These are phyloP conservation scores for Nemurella pictetii DNA, from an alignment of 2,888 invertebrate genomes.

Conservation along the genomic window DNA sequence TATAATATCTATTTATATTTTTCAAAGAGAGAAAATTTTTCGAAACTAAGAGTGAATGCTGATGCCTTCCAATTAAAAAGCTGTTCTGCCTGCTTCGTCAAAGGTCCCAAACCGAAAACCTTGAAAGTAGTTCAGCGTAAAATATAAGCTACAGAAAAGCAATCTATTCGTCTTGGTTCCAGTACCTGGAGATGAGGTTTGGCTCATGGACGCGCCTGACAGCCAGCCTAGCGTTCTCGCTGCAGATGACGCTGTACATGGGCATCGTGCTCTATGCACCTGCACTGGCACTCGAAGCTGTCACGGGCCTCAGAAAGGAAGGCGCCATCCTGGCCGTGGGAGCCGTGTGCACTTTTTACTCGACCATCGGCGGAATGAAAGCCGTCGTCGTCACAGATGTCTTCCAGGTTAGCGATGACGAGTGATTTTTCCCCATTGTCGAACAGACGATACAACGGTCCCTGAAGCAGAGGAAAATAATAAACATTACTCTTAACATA, in stretches of 20 bases:
- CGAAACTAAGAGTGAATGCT: too few species aligned
- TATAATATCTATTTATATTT: too few species aligned
- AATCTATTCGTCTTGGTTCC: conserved; percentile 49
- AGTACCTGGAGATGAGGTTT: conserved; percentile 88
- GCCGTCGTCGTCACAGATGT: conserved; percentile 87
- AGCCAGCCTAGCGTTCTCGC: conserved; percentile 81
- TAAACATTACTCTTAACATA: too few species aligned
- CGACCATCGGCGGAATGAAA: conserved; percentile 88
- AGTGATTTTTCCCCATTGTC: not conserved
- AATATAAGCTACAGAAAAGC: too few species aligned
- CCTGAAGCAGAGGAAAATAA: too few species aligned
- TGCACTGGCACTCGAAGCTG: conserved; percentile 83
- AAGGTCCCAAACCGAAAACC: too few species aligned
- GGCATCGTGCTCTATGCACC: conserved; percentile 94
- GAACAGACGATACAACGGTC: too few species aligned
- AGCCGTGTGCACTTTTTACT: conserved; percentile 82
- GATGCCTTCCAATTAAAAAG: too few species aligned
- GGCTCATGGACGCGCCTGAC: conserved; percentile 72
- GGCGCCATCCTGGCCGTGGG: conserved; percentile 74
- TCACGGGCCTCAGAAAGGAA: conserved; percentile 75
- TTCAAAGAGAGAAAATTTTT: too few species aligned
- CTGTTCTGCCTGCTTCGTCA: too few species aligned
- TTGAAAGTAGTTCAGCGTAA: not conserved
- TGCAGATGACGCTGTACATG: conserved; percentile 89
- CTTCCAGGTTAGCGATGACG: conserved; percentile 53